Evolutionary conservation across 2,797 vertebrate genomes (phyloP), one percentile per base, ranked within the genome.

Genomic region (Myotis daubentonii): DNA sequence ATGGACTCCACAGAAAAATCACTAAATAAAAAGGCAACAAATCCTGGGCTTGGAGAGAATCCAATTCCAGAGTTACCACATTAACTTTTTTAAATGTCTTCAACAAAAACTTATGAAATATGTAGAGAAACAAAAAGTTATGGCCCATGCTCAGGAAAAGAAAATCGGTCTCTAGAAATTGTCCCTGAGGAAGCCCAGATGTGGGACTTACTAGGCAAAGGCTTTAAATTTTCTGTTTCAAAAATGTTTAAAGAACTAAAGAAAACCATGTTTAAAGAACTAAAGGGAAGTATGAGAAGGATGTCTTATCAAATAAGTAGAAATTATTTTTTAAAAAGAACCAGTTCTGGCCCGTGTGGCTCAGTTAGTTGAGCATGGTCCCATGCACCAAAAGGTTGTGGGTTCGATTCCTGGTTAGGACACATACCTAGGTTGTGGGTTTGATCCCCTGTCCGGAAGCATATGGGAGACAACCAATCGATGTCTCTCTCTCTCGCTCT

Each of bases 71-170:
- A 62, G 28, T 49, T 49, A 33, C 22, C 70, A 33, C 8, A 28
- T 78, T 86, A 47, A 11, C 47, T 81, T 81, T 87, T 89, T 62
- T 38, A n/a, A 53, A 78, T 49, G 71, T 78, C 78, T 91, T 71
- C 41, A 92, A 38, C 65, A 47, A 60, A 78, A 91, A 41, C 57
- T 38, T 74, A 47, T 49, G 38, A 92, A 86, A 79, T 25, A 25
- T 49, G 23, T 41, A 92, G 70, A 71, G 15, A 79, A 79, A 86
- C n/a, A 51, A 71, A 62, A 85, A 47, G 15, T 19, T 41, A 25
- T 25, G 38, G 74, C 41, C 25, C 15, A n/a, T 25, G 25, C 51
- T 49, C 38, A 25, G 20, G n/a, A 2, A 33, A 8, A 85, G 36
- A 62, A 86, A 51, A 79, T 15, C 19, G 12, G 74, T 79, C 74